A percentile compares a stretch with the other conserved stretches of the same genome.
phyloP scores from a whole-genome alignment of 2,113 vertebrate genomes.

The Ondatra zibethicus region DNA sequence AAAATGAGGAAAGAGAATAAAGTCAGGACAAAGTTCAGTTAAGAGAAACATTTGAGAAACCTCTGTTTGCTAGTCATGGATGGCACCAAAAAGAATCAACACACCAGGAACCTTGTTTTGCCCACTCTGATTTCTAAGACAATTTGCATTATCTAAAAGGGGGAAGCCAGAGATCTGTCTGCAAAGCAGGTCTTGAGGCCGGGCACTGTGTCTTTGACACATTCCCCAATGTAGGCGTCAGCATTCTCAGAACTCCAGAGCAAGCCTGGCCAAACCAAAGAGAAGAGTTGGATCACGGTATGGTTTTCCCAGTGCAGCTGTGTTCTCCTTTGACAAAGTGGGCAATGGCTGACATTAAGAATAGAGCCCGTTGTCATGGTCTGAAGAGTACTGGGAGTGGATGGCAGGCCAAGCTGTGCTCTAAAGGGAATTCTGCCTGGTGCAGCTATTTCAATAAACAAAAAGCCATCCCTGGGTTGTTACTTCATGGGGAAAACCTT shows the following conservation, averaged over 20 bases:
- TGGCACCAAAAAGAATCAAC: slow-evolving; percentile 9
- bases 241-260: not conserved
- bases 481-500: not conserved
- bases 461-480: not conserved
- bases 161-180: slow-evolving; percentile 3
- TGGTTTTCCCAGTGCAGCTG: not conserved
- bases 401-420: not conserved
- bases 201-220: not conserved
- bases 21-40: slow-evolving; percentile 20
- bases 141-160: slow-evolving; percentile 58
- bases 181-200: not conserved
- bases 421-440: not conserved
- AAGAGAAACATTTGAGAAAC: slow-evolving; percentile 51
- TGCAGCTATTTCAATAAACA: not conserved
- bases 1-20: slow-evolving; percentile 60
- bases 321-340: not conserved
- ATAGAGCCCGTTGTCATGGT: not conserved
- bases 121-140: slow-evolving; percentile 39
- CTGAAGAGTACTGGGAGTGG: not conserved
- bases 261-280: slow-evolving; percentile 54
- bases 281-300: not conserved
- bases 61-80: slow-evolving; percentile 27
- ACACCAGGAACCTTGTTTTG: not conserved
- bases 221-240: slow-evolving; percentile 40
- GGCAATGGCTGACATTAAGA: not conserved